These are phyloP conservation scores for Geococcyx californianus DNA, from an alignment of 2,113 vertebrate species.

Conservation along the genomic window DNA sequence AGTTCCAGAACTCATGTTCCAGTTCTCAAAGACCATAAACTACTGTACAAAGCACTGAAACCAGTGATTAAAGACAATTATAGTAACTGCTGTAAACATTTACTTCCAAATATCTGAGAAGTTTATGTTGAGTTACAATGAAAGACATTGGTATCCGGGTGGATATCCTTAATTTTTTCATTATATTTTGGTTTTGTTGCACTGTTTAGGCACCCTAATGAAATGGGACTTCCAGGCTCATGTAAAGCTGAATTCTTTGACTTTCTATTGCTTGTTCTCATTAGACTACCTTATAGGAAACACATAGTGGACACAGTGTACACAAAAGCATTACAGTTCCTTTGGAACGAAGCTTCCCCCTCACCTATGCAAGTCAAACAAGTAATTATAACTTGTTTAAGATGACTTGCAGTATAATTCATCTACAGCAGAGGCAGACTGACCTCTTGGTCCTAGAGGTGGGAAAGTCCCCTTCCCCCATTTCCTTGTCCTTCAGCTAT, in stretches of 20 bases:
- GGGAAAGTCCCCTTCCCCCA: neutral
- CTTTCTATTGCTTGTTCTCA: neutral
- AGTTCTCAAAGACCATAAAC: neutral
- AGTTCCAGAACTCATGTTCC: too few species aligned
- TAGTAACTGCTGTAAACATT: neutral
- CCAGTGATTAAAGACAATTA: neutral
- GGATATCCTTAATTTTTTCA: neutral
- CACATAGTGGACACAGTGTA: too few species aligned
- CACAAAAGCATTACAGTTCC: neutral
- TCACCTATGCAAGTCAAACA: neutral
- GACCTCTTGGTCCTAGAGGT: too few species aligned
- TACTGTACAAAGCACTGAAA: neutral
- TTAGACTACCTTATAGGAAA: neutral
- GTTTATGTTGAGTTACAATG: neutral
- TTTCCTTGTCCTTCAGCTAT: neutral
- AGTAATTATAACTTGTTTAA: neutral
- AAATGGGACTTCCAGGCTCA: neutral
- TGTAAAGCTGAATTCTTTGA: neutral
- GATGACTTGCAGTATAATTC: neutral
- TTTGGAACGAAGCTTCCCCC: neutral
- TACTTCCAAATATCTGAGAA: neutral
- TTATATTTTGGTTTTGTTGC: neutral
- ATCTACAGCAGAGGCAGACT: neutral
- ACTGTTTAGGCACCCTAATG: neutral
- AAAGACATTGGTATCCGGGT: neutral